These are phyloP conservation scores for Colostygia pectinataria DNA, from an alignment of 2,888 invertebrate genomes.

Conservation along the genomic window DNA sequence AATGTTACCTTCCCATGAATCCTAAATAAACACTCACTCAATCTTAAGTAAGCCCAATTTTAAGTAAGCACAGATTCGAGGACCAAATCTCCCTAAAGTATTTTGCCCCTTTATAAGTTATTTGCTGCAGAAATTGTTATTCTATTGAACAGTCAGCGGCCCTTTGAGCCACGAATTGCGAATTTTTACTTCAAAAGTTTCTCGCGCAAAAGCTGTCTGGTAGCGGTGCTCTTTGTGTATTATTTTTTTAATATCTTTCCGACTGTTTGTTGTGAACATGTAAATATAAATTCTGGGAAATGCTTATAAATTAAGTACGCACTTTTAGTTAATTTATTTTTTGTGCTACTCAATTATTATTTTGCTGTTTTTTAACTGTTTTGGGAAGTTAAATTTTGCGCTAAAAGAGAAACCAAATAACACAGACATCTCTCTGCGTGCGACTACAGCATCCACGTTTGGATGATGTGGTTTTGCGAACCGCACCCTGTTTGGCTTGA, in stretches of 20 bases:
- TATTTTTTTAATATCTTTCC: slow-evolving; percentile 10
- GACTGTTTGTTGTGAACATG: not conserved
- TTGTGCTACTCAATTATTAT: too few species aligned
- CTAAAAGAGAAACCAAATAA: too few species aligned
- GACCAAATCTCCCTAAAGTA: slow-evolving; percentile 22
- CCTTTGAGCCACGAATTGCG: slow-evolving; percentile 42
- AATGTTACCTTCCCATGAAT: not conserved
- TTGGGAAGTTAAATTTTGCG: too few species aligned
- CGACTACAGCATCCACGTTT: too few species aligned
- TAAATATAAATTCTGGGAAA: slow-evolving; percentile 2
- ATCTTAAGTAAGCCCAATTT: slow-evolving; percentile 4
- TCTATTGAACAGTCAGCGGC: slow-evolving; percentile 33
- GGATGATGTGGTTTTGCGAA: too few species aligned
- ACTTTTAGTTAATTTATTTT: too few species aligned
- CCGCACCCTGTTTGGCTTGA: too few species aligned
- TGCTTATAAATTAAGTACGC: not conserved
- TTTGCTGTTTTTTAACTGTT: too few species aligned
- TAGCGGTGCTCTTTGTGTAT: slow-evolving; percentile 38
- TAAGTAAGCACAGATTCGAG: slow-evolving; percentile 22
- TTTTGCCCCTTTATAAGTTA: slow-evolving; percentile 19
- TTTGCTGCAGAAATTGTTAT: slow-evolving; percentile 34
- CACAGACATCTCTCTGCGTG: too few species aligned
- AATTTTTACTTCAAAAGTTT: slow-evolving; percentile 47
- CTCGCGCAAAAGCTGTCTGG: slow-evolving; percentile 41
- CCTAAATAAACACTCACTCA: slow-evolving; percentile 7